Percentiles rank a stretch among this genome's conserved stretches.
Conservation (phyloP, 30 jellyfish, hydroid and myxozoan species). For the Aurelia sp. region DNA sequence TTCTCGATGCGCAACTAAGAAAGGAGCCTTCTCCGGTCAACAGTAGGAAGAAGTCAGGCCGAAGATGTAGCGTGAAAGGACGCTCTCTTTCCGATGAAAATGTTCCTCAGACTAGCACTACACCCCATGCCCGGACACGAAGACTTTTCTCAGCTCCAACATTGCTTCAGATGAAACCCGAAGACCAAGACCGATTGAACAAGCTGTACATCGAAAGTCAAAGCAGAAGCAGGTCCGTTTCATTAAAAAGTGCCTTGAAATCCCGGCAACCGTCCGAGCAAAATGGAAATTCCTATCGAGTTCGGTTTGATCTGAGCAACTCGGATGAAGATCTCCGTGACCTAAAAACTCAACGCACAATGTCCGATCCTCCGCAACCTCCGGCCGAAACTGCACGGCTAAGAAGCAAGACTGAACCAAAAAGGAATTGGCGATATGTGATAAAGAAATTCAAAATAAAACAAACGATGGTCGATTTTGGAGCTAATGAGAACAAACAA, state of each 20-base stretch:
- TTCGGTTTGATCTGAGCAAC: slow-evolving; percentile 52
- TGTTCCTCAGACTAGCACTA: background rate
- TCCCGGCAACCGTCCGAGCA: slow-evolving; percentile 22
- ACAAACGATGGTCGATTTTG: slow-evolving; percentile 42
- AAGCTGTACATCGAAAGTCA: background rate
- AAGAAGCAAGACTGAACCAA: slow-evolving; percentile 2
- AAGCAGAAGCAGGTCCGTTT: slow-evolving; percentile 3
- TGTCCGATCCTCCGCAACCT: background rate
- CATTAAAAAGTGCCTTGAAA: slow-evolving; percentile 61
- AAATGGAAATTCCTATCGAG: slow-evolving; percentile 31
- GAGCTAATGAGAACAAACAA: background rate
- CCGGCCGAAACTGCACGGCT: background rate
- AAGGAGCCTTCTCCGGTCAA: too few species aligned
- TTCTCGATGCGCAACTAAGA: too few species aligned
- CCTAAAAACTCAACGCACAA: background rate
- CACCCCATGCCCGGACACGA: background rate
- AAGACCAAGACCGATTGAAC: slow-evolving; percentile 6
- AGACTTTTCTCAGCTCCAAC: slow-evolving; percentile 22
- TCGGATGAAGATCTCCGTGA: slow-evolving; percentile 10
- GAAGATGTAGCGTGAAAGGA: background rate
- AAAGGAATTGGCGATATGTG: slow-evolving; percentile 42
- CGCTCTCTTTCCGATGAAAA: background rate
- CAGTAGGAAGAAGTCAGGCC: too few species aligned
- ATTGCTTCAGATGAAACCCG: background rate
- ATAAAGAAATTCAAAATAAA: slow-evolving; percentile 46